Base-by-base conservation (phyloP, 2,888 invertebrate species). In the Alloplasta piceator region DNA sequence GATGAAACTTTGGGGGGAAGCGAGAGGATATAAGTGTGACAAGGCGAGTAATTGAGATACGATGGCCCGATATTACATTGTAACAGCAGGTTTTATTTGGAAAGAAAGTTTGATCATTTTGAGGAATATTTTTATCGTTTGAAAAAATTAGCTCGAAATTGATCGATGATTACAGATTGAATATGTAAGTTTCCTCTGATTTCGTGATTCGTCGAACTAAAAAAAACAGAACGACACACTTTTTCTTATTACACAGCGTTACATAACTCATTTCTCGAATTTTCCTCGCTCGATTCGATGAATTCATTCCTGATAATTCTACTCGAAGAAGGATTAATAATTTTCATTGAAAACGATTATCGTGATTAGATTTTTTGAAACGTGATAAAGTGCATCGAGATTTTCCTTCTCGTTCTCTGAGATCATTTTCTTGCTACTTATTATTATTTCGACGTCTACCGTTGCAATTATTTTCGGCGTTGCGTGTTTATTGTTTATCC, bases 101-200 rank as follows among this genome's bases (percentile, higher is more conserved):
- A 64, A 68, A 68, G 39, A 71, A 70, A 66, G 39, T 70, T 10
- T 0, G 0, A 52, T 39, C 52, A 43, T 61, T 41, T 70, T 41
- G n/a, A 52, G 12, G 36, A 39, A 36, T n/a, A 12, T 63, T 71
- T 52, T 89, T 89, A 90, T 91, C 89, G 92, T 92, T 92, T 93
- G 93, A 75, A 46, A 56, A 5, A 56, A 60, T 80, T 67, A 36
- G 36, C 64, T 26, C 71, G 46, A 48, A 43, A 12, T 43, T 12
- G 70, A 43, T 68, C 50, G 16, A 56, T 66, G 6, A 66, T 74
- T 74, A 26, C 48, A 16, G 58, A 68, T 70, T 88, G 92, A 92
- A 92, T 91, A 91, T 91, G 91, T 92, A 92, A 87, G 91, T 92
- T 92, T 92, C 91, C 91, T 92, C 91, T 87, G 83, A 88, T 85